Base-by-base conservation (phyloP, 2,113 vertebrate species). In the Tupaia tana region DNA sequence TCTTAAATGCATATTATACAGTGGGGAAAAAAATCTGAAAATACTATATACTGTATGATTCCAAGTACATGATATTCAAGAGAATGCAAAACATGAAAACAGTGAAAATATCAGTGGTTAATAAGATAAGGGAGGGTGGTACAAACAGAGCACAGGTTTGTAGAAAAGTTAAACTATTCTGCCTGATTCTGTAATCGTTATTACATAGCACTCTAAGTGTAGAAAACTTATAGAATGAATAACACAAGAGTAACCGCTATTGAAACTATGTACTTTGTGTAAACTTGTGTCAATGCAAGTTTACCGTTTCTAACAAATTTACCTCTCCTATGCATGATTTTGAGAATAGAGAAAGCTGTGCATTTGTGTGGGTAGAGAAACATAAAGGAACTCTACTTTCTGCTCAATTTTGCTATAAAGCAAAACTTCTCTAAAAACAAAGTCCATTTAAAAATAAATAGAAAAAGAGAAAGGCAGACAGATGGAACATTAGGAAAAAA, bases 41-140 rank as follows among this genome's bases (percentile, higher is more conserved):
- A 74, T 6, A 12, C 27, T 73, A 11, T 8, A 31, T 58, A 19
- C 7, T 24, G 22, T 56, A 69, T 24, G 10, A 91, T 85, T 93
- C 20, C 15, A 87, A n/a, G 31, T 16, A 20, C 16, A 34, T 6
- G 22, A 54, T 6, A 87, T 54, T 86, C 34, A 66, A 29, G 22
- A 77, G 80, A 95, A 86, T 11, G 1, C 5, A 81, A 77, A 89
- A n/a, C 29, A 11, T 69, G 19, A 7, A 70, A 25, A 64, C 6
- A 13, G 0, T 70, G 22, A 69, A 87, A 91, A 56, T 34, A 27
- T 83, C 58, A 79, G 27, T 79, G 59, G 1, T 58, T 86, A 14
- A 58, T 27, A 77, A 43, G 1, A 2, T 0, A 0, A 9, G 10
- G 6, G 9, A 58, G 2, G 29, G 18, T 27, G 4, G 3, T 1